Evolutionary conservation across 2,888 invertebrate genomes (phyloP).

Genomic region (Dynastes hyllus): DNA sequence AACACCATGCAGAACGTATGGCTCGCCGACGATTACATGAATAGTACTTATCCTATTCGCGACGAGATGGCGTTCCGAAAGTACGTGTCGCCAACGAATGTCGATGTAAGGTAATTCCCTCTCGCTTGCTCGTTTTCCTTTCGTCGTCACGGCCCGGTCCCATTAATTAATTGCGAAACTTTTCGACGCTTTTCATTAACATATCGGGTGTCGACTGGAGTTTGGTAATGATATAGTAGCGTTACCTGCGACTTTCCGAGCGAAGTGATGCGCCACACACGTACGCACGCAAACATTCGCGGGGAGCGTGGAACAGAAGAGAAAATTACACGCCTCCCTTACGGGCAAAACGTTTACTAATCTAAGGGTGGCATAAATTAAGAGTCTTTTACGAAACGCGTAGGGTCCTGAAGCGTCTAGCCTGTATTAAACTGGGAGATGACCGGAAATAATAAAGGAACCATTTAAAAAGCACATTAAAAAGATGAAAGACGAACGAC

Average conservation of each 20-base stretch:
- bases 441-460: no score
- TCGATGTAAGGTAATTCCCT: not conserved
- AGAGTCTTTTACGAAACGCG: no score
- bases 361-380: no score
- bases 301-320: not conserved
- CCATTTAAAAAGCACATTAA: no score
- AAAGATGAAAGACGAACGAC: no score
- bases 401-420: no score
- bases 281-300: conserved; percentile 17
- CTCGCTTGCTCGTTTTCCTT: not conserved
- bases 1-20: conserved; percentile 46
- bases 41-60: conserved; percentile 52
- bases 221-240: conserved; percentile 55
- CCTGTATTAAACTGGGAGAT: no score
- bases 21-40: conserved; percentile 55
- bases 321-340: no score
- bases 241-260: conserved; percentile 53
- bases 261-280: conserved; percentile 9
- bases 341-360: no score
- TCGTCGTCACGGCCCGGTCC: not conserved
- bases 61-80: conserved; percentile 18
- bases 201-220: conserved; percentile 56
- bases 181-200: conserved; percentile 59
- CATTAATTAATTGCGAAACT: conserved; percentile 59
- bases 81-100: not conserved